These are phyloP conservation scores for Oophaga sylvatica DNA, from an alignment of 2,797 vertebrate species.

Conservation along the genomic window DNA sequence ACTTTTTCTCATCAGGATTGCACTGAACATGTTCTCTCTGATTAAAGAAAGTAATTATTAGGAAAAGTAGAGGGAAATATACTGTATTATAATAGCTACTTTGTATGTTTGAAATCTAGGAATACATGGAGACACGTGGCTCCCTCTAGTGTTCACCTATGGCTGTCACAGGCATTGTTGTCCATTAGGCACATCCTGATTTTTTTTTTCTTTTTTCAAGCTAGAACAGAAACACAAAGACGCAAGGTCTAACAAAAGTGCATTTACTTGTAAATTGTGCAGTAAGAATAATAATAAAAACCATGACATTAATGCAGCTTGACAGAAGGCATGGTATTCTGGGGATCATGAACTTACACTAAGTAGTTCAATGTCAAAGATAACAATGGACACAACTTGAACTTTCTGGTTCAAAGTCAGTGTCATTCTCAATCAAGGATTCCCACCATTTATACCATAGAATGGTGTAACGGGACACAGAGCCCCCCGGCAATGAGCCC, in stretches of 20 bases:
- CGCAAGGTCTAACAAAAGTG: not conserved
- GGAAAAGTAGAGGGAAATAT: not conserved
- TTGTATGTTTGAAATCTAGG: not conserved
- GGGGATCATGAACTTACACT: not conserved
- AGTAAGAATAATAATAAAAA: not conserved
- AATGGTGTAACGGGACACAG: too few relatives aligned
- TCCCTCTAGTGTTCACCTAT: slow-evolving; percentile 38
- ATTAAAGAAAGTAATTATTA: not conserved
- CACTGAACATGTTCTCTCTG: not conserved
- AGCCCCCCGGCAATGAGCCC: not conserved
- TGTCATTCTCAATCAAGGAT: slow-evolving; percentile 1
- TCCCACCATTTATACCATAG: not conserved
- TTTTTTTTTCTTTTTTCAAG: not conserved
- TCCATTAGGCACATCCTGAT: not conserved
- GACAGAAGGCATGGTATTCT: not conserved
- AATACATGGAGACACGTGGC: not conserved
- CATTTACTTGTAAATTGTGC: not conserved
- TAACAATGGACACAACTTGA: slow-evolving; percentile 1
- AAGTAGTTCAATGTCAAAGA: not conserved
- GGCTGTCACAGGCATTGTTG: not conserved
- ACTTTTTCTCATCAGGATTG: not conserved
- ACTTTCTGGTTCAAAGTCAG: slow-evolving; percentile 17
- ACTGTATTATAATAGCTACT: not conserved
- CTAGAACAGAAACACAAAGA: not conserved
- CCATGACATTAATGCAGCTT: not conserved